Conservation (phyloP, 2,797 vertebrate genomes). For the Halcyon chelicuti region DNA sequence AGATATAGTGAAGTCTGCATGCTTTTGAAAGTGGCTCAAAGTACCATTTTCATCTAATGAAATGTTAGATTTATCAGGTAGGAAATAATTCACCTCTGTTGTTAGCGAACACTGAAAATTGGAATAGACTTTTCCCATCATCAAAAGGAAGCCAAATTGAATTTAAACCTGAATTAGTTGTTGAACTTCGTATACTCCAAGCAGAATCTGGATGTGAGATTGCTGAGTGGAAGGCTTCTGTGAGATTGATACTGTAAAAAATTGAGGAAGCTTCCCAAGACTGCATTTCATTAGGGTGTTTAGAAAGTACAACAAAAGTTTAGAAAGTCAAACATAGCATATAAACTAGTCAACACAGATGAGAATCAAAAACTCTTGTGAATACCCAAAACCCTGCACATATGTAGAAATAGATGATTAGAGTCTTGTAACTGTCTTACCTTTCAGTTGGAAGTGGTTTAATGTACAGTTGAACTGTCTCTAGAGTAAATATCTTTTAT, state of each 20-base stretch:
- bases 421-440: not conserved
- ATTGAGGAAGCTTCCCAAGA: not conserved
- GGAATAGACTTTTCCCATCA: not conserved
- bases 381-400: slow-evolving; percentile 32
- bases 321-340: slow-evolving; percentile 5
- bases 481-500: slow-evolving; percentile 7
- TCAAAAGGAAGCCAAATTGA: not conserved
- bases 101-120: not conserved
- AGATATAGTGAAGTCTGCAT: not conserved
- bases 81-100: not conserved
- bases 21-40: not conserved
- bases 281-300: not conserved
- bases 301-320: not conserved
- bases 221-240: not conserved
- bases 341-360: not conserved
- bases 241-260: not conserved
- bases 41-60: not conserved
- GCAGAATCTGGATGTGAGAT: not conserved
- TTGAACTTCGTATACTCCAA: not conserved
- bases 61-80: not conserved
- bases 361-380: slow-evolving; percentile 27
- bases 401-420: slow-evolving; percentile 55
- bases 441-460: not conserved
- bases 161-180: not conserved
- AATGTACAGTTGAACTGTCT: not conserved